These are phyloP conservation scores for Phycodurus eques DNA, from an alignment of 2,113 vertebrate genomes.

Conservation along the genomic window DNA sequence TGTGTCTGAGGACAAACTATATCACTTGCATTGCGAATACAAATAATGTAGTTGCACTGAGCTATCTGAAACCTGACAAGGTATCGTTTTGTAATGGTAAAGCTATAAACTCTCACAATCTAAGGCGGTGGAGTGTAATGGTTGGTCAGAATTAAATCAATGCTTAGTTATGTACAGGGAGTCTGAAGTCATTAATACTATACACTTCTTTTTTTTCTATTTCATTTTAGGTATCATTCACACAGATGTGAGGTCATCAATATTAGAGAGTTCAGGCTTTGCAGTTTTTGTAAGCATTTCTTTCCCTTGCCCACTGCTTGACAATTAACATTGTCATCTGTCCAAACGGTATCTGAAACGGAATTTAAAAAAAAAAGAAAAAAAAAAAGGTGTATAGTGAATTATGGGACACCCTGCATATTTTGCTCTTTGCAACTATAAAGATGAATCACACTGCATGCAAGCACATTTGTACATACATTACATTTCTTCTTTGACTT, in stretches of 20 bases:
- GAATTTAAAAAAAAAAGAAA: neutral
- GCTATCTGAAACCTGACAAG: slow-evolving; percentile 9
- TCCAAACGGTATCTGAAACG: too few species aligned
- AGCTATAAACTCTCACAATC: neutral
- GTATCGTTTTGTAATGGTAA: neutral
- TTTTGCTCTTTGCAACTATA: neutral
- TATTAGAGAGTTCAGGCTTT: too few species aligned
- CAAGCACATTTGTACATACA: neutral
- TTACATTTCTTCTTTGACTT: neutral
- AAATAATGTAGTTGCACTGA: neutral
- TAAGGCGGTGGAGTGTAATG: neutral
- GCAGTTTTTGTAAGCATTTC: too few species aligned
- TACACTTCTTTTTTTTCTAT: neutral
- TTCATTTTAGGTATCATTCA: too few species aligned
- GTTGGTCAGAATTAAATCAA: neutral
- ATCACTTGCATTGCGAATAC: neutral
- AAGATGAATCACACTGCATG: neutral
- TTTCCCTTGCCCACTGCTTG: too few species aligned
- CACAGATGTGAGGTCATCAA: too few species aligned
- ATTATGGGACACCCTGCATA: neutral
- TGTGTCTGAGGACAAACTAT: neutral
- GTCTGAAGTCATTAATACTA: neutral
- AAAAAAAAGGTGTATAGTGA: neutral
- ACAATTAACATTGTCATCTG: too few species aligned
- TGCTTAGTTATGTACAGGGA: neutral